These are phyloP conservation scores for Diplolepis rosae DNA, from an alignment of 2,888 invertebrate species.

Conservation along the genomic window DNA sequence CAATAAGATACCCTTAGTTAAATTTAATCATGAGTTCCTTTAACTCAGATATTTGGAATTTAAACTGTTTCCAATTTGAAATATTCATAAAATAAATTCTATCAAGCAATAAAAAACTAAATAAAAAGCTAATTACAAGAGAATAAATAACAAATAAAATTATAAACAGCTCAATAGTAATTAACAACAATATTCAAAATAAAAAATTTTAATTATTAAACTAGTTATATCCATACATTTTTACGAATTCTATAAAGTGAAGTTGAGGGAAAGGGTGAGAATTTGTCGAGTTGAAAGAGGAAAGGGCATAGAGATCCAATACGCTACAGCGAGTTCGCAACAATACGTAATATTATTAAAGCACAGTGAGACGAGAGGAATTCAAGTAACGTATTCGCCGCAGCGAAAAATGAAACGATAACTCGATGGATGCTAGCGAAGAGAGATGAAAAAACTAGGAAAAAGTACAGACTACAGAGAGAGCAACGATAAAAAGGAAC, in stretches of 20 bases:
- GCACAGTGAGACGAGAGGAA: slow-evolving; percentile 40
- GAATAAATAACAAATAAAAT: too few species aligned
- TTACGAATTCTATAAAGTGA: not conserved
- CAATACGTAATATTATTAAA: slow-evolving; percentile 57
- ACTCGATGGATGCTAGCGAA: slow-evolving; percentile 48
- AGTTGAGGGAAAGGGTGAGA: not conserved
- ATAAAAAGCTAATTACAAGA: too few species aligned
- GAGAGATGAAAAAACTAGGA: slow-evolving; percentile 38
- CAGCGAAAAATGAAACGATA: slow-evolving; percentile 54
- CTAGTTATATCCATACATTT: slow-evolving; percentile 1
- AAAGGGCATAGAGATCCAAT: not conserved
- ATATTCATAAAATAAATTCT: not conserved
- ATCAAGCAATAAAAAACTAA: too few species aligned
- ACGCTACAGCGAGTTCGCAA: slow-evolving; percentile 44
- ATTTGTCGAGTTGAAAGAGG: not conserved
- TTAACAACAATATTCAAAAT: not conserved
- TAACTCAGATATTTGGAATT: not conserved
- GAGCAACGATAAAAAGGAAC: slow-evolving; percentile 41
- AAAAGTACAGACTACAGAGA: slow-evolving; percentile 46
- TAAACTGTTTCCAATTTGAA: not conserved
- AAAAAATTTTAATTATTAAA: not conserved
- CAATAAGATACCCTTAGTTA: not conserved
- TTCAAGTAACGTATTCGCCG: slow-evolving; percentile 41
- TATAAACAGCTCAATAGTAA: too few species aligned
- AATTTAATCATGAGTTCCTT: not conserved